Evolutionary conservation across 2,113 vertebrate genomes (phyloP).

Genomic region (Bubalus kerabau): DNA sequence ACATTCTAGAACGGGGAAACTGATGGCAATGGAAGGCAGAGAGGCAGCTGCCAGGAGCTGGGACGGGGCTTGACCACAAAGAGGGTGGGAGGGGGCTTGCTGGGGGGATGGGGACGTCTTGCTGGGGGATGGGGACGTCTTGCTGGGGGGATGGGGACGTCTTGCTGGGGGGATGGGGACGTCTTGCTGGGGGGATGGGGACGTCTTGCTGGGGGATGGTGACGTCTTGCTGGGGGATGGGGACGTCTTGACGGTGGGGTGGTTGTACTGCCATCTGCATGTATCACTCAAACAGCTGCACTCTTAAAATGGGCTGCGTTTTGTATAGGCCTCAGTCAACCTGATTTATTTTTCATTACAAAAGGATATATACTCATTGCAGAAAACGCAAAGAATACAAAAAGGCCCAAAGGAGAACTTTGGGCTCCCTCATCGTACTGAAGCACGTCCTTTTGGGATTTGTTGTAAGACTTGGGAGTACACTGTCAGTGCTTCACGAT

Average conservation of each 20-base stretch:
- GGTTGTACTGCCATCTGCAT: too few species aligned
- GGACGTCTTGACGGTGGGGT: background rate
- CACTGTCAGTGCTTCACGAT: background rate
- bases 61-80: background rate
- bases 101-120: too few species aligned
- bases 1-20: background rate
- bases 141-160: background rate
- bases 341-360: background rate
- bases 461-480: background rate
- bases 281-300: background rate
- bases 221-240: too few species aligned
- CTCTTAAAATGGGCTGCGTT: background rate
- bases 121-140: background rate
- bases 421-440: background rate
- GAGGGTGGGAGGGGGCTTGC: fast-evolving
- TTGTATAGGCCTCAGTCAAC: background rate
- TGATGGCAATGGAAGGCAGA: background rate
- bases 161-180: too few species aligned
- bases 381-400: background rate
- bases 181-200: too few species aligned
- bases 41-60: background rate
- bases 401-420: background rate
- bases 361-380: background rate
- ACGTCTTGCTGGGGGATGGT: too few species aligned
- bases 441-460: background rate